A percentile compares a stretch with the other conserved stretches of the same genome.
Evolutionary conservation across 1,140 invertebrate genomes (phyloP).

Genomic region (Heliconius congener): DNA sequence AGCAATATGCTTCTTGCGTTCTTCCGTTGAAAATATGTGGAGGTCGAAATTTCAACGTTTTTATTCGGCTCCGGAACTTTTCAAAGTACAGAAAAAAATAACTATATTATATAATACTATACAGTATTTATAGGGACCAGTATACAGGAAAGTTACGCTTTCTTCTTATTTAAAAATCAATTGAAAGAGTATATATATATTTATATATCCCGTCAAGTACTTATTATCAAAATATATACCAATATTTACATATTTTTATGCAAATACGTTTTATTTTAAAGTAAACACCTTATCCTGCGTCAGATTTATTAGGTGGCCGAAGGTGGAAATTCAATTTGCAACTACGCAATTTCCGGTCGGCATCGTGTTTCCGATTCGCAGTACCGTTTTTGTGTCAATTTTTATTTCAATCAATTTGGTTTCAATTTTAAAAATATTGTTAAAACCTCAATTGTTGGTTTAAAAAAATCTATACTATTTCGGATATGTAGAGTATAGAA

Average conservation of each 20-base stretch:
- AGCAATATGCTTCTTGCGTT: too few species aligned
- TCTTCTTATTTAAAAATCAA: too few species aligned
- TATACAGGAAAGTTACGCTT: too few species aligned
- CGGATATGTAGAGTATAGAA: background rate
- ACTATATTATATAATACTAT: too few species aligned
- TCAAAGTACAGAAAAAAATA: too few species aligned
- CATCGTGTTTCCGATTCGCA: slow-evolving; percentile 55
- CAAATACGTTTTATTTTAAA: slow-evolving; percentile 13
- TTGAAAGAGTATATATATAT: too few species aligned
- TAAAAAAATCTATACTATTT: background rate
- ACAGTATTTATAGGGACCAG: too few species aligned
- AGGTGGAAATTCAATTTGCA: slow-evolving; percentile 76
- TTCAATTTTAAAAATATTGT: slow-evolving; percentile 5
- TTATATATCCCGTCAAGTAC: too few species aligned
- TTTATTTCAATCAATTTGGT: slow-evolving; percentile 25
- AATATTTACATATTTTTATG: background rate
- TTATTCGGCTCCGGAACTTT: too few species aligned
- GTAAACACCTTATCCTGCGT: slow-evolving; percentile 8
- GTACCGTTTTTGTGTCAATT: slow-evolving; percentile 51
- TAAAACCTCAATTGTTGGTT: background rate
- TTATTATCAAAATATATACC: too few species aligned
- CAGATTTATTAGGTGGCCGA: slow-evolving; percentile 69
- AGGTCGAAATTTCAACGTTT: too few species aligned
- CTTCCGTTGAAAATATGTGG: too few species aligned
- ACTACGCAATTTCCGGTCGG: slow-evolving; percentile 73